Percentiles rank a stretch among this genome's conserved stretches.
phyloP scores from a whole-genome alignment of 1,140 invertebrate species.

The Rhyacophila brunnea region DNA sequence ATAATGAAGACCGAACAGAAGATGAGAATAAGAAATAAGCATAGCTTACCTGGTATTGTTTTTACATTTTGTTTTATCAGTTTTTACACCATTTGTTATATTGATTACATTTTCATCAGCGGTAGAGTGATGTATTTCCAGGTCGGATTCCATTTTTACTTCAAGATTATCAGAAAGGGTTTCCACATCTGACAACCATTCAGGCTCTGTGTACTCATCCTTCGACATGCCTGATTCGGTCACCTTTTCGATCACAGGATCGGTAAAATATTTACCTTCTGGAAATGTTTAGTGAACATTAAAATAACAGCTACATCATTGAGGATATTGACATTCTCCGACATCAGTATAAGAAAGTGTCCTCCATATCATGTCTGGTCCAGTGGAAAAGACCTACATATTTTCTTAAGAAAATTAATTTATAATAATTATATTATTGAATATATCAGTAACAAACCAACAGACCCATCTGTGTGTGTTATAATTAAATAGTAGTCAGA shows the following conservation, averaged over 20 bases:
- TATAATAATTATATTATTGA: too few species aligned
- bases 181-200: slow-evolving; percentile 28
- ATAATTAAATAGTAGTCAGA: too few species aligned
- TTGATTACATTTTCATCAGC: too few species aligned
- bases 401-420: too few species aligned
- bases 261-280: not conserved
- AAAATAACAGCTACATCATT: not conserved
- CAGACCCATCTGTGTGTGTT: too few species aligned
- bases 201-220: slow-evolving; percentile 26
- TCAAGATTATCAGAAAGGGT: slow-evolving; percentile 1
- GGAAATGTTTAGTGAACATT: not conserved
- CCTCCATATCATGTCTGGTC: not conserved
- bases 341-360: not conserved
- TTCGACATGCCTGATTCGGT: slow-evolving; percentile 4
- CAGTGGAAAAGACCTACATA: too few species aligned
- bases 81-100: not conserved
- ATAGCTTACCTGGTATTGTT: not conserved
- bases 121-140: too few species aligned
- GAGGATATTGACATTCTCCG: not conserved
- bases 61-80: not conserved
- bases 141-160: too few species aligned
- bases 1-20: too few species aligned
- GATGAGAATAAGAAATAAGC: too few species aligned
- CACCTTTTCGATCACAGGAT: slow-evolving; percentile 6
- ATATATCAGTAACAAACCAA: too few species aligned